phyloP scores from a whole-genome alignment of 2,888 invertebrate species.

The Stegana nigrithorax region DNA sequence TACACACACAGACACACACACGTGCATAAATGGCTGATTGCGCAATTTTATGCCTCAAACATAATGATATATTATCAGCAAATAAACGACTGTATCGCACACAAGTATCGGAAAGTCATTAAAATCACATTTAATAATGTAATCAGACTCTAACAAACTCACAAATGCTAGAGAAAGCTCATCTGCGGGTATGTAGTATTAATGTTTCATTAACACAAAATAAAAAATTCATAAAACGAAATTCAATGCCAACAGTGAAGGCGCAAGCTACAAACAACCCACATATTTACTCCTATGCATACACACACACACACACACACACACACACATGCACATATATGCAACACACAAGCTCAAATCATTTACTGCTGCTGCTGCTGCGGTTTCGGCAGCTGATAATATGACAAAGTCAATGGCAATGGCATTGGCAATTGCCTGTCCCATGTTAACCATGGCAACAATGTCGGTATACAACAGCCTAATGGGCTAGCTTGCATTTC shows the following conservation, averaged over 20 bases:
- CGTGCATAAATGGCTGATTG: not conserved
- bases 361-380: no score
- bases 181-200: no score
- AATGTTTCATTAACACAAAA: constrained; percentile 29
- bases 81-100: constrained; percentile 17
- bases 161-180: no score
- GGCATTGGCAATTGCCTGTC: not conserved
- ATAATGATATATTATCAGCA: constrained; percentile 5
- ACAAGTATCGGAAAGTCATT: constrained; percentile 42
- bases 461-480: no score
- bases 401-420: no score
- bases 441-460: not conserved
- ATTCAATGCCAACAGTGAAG: constrained; percentile 30
- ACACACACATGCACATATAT: constrained; percentile 15
- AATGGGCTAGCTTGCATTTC: not conserved
- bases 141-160: constrained; percentile 4
- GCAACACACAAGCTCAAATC: not conserved
- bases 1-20: constrained; percentile 2
- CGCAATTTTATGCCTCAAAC: not conserved
- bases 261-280: not conserved
- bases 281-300: no score
- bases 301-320: constrained; percentile 1
- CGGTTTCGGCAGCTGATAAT: no score
- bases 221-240: constrained; percentile 39
- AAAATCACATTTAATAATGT: constrained; percentile 54